Evolutionary conservation across 1,140 invertebrate species (phyloP), one percentile per base, ranked within the genome.

Genomic region (Micrasema longulum): DNA sequence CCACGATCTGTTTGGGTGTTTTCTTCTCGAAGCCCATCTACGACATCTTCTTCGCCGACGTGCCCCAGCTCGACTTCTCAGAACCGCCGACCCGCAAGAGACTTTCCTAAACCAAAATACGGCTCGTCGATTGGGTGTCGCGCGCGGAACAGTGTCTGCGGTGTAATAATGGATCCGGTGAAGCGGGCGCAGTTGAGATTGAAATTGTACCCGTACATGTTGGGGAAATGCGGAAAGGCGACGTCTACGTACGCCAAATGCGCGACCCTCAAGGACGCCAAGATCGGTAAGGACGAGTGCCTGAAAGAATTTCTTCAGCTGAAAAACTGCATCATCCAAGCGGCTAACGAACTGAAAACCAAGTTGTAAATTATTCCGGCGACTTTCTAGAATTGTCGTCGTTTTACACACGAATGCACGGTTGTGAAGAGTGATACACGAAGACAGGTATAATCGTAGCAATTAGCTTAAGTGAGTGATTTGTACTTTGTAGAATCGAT

Each of bases 81-180:
- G 82, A 85, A 75, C 81, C 79, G 5, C 62, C 62, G 11, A 65
- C 62, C 1, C 23, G 20, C 16, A 65, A 38, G 16, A 43, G 43
- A 18, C 16, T 12, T 9, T 18, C n/a, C n/a, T n/a, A n/a, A n/a
- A n/a, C n/a, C n/a, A n/a, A n/a, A n/a, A n/a, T n/a, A n/a, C n/a
- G n/a, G n/a, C n/a, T n/a, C n/a, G n/a, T n/a, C n/a, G n/a, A n/a
- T n/a, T n/a, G n/a, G n/a, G n/a, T n/a, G n/a, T n/a, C n/a, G n/a
- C n/a, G n/a, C n/a, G n/a, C n/a, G n/a, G n/a, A n/a, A n/a, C n/a
- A 68, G 76, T 57, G n/a, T n/a, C n/a, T n/a, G n/a, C n/a, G n/a
- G n/a, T n/a, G n/a, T n/a, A n/a, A n/a, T n/a, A 76, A 95, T 96
- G 93, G 94, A 95, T 80, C 87, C 93, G 26, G 91, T 95, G 4